phyloP scores from a whole-genome alignment of 2,797 vertebrate species.

The Anabas testudineus region DNA sequence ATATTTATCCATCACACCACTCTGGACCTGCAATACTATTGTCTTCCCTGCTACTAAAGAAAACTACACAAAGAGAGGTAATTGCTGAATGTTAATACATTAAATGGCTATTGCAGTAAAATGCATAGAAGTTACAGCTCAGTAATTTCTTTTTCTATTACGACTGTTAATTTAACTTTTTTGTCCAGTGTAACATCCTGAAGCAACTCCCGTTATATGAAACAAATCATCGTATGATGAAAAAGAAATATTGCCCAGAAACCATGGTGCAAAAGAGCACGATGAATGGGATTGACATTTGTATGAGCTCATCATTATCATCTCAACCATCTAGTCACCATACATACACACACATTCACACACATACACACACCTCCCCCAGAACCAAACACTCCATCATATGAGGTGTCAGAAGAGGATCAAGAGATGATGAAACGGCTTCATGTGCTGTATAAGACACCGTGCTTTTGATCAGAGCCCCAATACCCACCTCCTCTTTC shows the following conservation, averaged over 20 bases:
- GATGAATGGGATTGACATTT: constrained; percentile 45
- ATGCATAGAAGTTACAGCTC: neutral
- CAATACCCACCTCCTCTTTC: constrained; percentile 26
- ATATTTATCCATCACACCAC: neutral
- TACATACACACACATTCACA: constrained; percentile 13
- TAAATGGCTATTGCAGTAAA: neutral
- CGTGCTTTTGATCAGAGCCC: constrained; percentile 50
- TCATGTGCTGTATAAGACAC: constrained; percentile 51
- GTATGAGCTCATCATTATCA: constrained; percentile 53
- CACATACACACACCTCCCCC: constrained; percentile 44
- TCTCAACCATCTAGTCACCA: constrained; percentile 36
- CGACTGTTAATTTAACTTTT: neutral
- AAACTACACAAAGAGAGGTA: neutral
- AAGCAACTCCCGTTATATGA: neutral
- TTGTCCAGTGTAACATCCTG: neutral
- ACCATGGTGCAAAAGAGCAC: constrained; percentile 32
- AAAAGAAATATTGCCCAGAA: constrained; percentile 37
- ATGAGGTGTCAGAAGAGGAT: constrained; percentile 59
- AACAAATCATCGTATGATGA: constrained; percentile 18
- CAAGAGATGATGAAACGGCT: constrained; percentile 69
- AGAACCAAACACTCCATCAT: constrained; percentile 57
- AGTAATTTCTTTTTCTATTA: too few species aligned
- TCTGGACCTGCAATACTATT: neutral
- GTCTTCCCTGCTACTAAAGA: too few species aligned
- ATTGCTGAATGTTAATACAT: neutral